phyloP scores from a whole-genome alignment of 2,797 vertebrate genomes.

The Macropodus opercularis region DNA sequence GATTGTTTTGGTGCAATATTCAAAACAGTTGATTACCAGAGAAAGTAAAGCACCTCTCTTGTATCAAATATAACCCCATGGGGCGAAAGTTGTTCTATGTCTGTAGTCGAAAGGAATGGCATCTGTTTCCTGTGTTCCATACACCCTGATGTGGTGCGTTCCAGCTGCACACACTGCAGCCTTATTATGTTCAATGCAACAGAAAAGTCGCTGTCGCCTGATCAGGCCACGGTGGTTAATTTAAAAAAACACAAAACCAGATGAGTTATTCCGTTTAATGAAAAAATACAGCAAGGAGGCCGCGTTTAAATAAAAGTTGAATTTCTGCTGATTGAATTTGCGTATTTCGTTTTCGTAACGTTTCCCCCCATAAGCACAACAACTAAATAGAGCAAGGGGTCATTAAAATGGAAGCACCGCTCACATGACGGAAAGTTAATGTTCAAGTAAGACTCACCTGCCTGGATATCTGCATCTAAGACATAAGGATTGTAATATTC shows the following conservation, averaged over 20 bases:
- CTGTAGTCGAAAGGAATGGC: constrained; percentile 81
- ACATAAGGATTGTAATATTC: constrained; percentile 93
- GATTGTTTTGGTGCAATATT: constrained; percentile 65
- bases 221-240: constrained; percentile 22
- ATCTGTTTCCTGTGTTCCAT: constrained; percentile 88
- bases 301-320: too few relatives aligned
- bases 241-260: constrained; percentile 13
- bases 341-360: background rate
- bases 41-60: constrained; percentile 69
- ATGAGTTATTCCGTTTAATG: background rate
- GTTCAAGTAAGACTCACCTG: constrained; percentile 81
- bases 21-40: constrained; percentile 71
- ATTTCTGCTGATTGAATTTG: background rate
- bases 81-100: constrained; percentile 81
- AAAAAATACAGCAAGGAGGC: too few relatives aligned
- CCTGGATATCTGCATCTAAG: constrained; percentile 91
- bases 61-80: constrained; percentile 76
- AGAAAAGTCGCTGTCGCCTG: constrained; percentile 41
- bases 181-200: constrained; percentile 57
- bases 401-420: background rate
- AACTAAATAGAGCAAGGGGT: background rate
- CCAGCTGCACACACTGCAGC: constrained; percentile 70
- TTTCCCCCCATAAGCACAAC: background rate
- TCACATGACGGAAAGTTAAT: constrained; percentile 2
- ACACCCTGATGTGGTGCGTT: constrained; percentile 64